Conservation (phyloP, 2,888 invertebrate species). For the Nysson spinosus region DNA sequence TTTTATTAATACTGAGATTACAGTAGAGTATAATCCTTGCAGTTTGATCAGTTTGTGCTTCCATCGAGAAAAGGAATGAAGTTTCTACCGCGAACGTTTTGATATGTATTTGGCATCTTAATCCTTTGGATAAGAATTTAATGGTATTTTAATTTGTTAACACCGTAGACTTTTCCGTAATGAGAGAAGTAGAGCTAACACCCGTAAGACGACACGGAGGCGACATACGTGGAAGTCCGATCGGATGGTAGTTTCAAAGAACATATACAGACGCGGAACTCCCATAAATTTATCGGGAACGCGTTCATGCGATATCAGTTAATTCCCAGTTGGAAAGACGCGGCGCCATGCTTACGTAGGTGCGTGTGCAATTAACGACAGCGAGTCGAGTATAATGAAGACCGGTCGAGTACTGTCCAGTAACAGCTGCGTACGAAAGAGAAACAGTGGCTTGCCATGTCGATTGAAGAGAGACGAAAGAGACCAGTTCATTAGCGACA, state of each 20-base stretch:
- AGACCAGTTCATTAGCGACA: constrained; percentile 77
- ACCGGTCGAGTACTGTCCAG: constrained; percentile 67
- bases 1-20: no score
- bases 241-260: background rate
- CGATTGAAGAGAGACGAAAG: constrained; percentile 61
- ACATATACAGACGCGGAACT: constrained; percentile 19
- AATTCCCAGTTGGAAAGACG: constrained; percentile 59
- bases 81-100: no score
- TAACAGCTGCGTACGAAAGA: constrained; percentile 50
- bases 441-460: constrained; percentile 36
- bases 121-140: no score
- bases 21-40: no score
- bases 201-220: background rate
- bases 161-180: no score
- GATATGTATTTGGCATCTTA: no score
- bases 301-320: constrained; percentile 62
- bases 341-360: constrained; percentile 63
- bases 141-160: no score
- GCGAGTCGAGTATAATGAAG: constrained; percentile 71
- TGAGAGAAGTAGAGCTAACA: no score
- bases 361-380: constrained; percentile 73
- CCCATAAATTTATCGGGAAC: constrained; percentile 57
- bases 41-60: no score
- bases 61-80: no score
- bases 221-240: background rate